Base-by-base conservation (phyloP, 2,797 vertebrate genomes). In the Syngnathus acus region DNA sequence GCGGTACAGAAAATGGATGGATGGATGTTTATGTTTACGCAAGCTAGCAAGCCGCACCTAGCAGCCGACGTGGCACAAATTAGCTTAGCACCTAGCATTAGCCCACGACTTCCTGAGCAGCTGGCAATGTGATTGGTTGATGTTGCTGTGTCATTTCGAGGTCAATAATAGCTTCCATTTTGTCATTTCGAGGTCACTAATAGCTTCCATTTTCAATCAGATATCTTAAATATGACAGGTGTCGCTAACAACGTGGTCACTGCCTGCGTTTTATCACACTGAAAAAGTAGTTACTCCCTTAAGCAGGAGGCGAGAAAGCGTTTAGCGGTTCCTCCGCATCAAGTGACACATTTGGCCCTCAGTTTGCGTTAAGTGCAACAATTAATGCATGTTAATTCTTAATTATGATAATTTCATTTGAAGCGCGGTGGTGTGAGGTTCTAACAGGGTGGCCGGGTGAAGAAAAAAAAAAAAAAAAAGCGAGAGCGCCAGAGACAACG, bases 381-480 rank as follows among this genome's bases (percentile, higher is more conserved):
- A 98, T 98, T 96, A 98, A 95, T 94, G 93, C 92, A 92, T 91
- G 94, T 95, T 96, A 96, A 95, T 95, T 95, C 94, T 96, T 95
- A 95, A 96, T 98, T 95, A 97, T 93, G 90, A 90, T 93, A 94
- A 95, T 96, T 95, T 90, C 91, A 93, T 93, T 92, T 93, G 93
- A 94, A 94, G 92, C 87, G 53, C 87, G 53, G 90, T 89, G 90
- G 16, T 92, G 93, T 90, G 91, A 94, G 92, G 91, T 94, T 94
- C 87, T 91, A 89, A 82, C 91, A 89, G 91, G 93, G 92, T 92
- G 94, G 93, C 92, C 93, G 91, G 91, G 92, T 85, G 83, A 90
- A 54, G 26, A 57, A 53, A 14, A 54, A 6, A 5, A 32, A 26
- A 32, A 32, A 32, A 32, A 32, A 32, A 26, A 26, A 26, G 26